phyloP scores from a whole-genome alignment of 2,113 vertebrate species.

The Malurus melanocephalus region DNA sequence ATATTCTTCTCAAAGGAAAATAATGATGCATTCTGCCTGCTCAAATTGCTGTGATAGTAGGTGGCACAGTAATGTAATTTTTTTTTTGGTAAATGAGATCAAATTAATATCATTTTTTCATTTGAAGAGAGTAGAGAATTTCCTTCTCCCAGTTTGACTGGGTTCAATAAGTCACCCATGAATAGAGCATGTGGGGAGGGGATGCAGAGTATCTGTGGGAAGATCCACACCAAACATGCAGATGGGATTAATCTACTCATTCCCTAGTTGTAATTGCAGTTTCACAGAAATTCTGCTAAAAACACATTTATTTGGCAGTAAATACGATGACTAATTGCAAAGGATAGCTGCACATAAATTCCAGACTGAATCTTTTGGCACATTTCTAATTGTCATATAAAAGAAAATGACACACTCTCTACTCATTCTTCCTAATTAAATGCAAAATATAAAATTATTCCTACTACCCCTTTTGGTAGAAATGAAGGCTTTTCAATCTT shows the following conservation, averaged over 20 bases:
- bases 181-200: background rate
- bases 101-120: background rate
- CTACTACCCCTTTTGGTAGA: background rate
- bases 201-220: background rate
- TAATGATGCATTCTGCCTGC: background rate
- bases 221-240: background rate
- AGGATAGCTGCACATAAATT: slow-evolving; percentile 31
- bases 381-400: slow-evolving; percentile 46
- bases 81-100: background rate
- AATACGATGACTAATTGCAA: slow-evolving; percentile 49
- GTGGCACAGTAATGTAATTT: background rate
- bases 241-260: slow-evolving; percentile 6
- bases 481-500: slow-evolving; percentile 6
- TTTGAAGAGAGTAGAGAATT: background rate
- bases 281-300: slow-evolving; percentile 37
- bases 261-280: slow-evolving; percentile 18
- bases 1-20: background rate
- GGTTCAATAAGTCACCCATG: background rate
- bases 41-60: background rate
- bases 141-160: background rate
- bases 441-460: slow-evolving; percentile 31
- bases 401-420: slow-evolving; percentile 43
- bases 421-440: slow-evolving; percentile 56
- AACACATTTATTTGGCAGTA: slow-evolving; percentile 37
- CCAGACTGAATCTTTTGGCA: slow-evolving; percentile 21